These are phyloP conservation scores for Rapana venosa DNA, from an alignment of 2,888 invertebrate species.

Conservation along the genomic window DNA sequence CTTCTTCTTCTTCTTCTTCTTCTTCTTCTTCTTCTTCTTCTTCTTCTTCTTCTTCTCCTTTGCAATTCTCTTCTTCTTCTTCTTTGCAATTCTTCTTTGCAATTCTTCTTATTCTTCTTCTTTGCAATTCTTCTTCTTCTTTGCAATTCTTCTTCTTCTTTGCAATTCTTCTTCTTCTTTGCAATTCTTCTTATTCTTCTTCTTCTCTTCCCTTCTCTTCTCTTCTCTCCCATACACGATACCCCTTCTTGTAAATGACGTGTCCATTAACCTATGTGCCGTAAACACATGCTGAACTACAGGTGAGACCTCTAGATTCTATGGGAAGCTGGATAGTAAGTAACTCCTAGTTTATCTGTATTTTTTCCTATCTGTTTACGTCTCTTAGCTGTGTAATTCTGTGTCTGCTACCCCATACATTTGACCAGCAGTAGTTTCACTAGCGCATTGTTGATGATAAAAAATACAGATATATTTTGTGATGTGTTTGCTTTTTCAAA, in stretches of 20 bases:
- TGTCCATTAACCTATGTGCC: not conserved
- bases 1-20: not conserved
- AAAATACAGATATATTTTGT: no score
- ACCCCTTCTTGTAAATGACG: not conserved
- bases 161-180: not conserved
- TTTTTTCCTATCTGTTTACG: not conserved
- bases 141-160: not conserved
- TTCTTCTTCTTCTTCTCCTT: not conserved
- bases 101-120: not conserved
- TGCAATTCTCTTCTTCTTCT: not conserved
- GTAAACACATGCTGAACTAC: slow-evolving; percentile 13
- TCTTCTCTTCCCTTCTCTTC: not conserved
- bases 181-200: not conserved
- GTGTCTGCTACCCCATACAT: not conserved
- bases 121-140: no score
- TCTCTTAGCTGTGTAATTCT: not conserved
- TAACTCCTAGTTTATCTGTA: slow-evolving; percentile 41
- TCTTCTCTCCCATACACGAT: not conserved
- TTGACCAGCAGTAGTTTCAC: not conserved
- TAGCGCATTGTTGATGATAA: no score
- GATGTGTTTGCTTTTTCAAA: no score
- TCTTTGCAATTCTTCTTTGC: no score
- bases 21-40: not conserved
- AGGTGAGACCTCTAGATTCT: slow-evolving; percentile 48
- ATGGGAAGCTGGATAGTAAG: slow-evolving; percentile 40